Base-by-base conservation (phyloP, 2,113 vertebrate species). In the Loxodonta africana region DNA sequence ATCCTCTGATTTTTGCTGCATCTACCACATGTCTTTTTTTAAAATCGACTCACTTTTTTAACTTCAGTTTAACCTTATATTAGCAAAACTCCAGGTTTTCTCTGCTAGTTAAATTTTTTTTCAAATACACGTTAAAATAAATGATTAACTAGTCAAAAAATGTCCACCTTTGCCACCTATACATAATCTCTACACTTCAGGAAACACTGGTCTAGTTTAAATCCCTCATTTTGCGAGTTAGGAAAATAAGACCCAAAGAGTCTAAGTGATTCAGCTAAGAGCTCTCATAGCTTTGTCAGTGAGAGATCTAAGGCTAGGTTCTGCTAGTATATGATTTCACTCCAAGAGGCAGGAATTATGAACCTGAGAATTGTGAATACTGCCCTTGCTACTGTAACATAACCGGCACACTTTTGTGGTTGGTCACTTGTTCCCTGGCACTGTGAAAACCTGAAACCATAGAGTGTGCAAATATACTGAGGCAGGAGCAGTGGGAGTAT, bases 51-150 rank as follows among this genome's bases (percentile, higher is more conserved):
- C 21, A 53, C 46, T 94, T 92, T 76, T 63, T 25, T 23, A 53
- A 93, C 18, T 88, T 90, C 33, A 82, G 9, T 88, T 80, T 67
- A 88, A 21, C 2, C 10, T 57, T 91, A 51, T 33, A 18, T 67
- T 46, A 62, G 37, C 83, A 90, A 96, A 94, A 89, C 82, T 63
- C 17, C 46, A 83, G 73, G 25, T 84, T 96, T 92, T n/a, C 21
- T 88, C 2, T 74, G 25, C 65, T 88, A 92, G 37, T 83, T 80
- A 89, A 28, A 57, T 82, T 23, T 12, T 21, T 67, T 95, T 80
- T 91, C 48, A 86, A 92, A 60, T 62, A 14, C 15, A 37, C 53
- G 30, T 83, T 86, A 80, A 88, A 94, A 85, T 85, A 83, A 92
- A 76, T 6, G 10, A 57, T 76, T 57, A 74, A 69, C 51, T 77